Conservation (phyloP, 2,113 vertebrate species). For the Solenodon paradoxus region DNA sequence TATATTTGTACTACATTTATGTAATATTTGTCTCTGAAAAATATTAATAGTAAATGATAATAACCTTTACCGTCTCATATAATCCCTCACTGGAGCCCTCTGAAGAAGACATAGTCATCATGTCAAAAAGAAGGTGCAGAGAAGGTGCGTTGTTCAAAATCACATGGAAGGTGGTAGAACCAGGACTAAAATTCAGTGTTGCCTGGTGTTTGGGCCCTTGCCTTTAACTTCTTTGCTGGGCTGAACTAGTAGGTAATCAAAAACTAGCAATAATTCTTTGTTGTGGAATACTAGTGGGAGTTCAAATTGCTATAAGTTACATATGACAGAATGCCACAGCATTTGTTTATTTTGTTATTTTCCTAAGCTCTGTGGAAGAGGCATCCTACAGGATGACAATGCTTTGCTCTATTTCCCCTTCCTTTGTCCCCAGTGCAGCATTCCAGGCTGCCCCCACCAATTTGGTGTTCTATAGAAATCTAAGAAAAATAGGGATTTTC, state of each 20-base stretch:
- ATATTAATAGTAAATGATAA: neutral
- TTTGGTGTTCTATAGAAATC: neutral
- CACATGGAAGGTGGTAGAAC: neutral
- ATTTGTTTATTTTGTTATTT: slow-evolving; percentile 20
- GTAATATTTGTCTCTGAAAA: neutral
- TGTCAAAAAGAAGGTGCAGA: no score
- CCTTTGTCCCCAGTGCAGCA: neutral
- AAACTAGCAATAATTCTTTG: neutral
- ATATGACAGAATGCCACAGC: neutral
- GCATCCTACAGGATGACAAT: neutral
- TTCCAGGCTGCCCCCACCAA: neutral
- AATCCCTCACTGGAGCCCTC: neutral
- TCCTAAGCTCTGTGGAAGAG: neutral
- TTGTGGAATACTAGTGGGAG: neutral
- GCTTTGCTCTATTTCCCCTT: neutral
- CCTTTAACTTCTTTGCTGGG: neutral
- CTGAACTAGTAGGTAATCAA: neutral
- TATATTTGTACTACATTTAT: no score
- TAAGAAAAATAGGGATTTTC: neutral
- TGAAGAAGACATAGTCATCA: neutral
- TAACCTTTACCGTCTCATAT: neutral
- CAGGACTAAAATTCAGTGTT: neutral
- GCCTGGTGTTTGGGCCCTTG: neutral
- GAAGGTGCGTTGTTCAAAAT: neutral
- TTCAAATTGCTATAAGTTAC: neutral